phyloP scores from a whole-genome alignment of 2,888 invertebrate genomes.

The Orgyia antiqua region DNA sequence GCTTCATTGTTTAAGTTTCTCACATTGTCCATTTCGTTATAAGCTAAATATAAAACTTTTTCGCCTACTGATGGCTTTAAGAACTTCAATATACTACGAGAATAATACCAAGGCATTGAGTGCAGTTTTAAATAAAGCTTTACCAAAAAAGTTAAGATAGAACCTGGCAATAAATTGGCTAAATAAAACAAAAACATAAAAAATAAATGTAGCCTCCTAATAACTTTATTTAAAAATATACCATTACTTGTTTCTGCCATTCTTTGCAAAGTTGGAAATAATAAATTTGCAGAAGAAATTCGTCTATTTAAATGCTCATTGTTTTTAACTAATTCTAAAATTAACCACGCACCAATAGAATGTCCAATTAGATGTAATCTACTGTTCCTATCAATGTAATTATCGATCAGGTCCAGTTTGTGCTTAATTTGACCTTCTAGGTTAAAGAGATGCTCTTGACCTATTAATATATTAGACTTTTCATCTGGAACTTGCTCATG shows the following conservation, averaged over 20 bases:
- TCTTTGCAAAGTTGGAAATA: conserved; percentile 93
- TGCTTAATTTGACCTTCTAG: conserved; percentile 88
- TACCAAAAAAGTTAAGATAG: conserved; percentile 70
- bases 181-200: conserved; percentile 58
- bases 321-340: conserved; percentile 83
- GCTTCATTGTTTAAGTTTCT: conserved; percentile 80
- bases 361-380: conserved; percentile 91
- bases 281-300: conserved; percentile 81
- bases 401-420: conserved; percentile 87
- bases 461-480: conserved; percentile 64
- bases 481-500: conserved; percentile 72
- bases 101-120: conserved; percentile 69
- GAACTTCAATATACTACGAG: conserved; percentile 73
- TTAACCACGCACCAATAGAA: conserved; percentile 93
- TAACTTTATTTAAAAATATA: conserved; percentile 79
- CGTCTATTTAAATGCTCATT: conserved; percentile 69
- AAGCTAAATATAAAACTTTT: conserved; percentile 84
- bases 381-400: conserved; percentile 83
- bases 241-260: conserved; percentile 89
- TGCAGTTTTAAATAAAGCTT: conserved; percentile 73
- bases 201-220: conserved; percentile 54
- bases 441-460: conserved; percentile 81
- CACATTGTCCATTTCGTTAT: conserved; percentile 89
- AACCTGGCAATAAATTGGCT: conserved; percentile 69
- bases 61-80: conserved; percentile 78